Evolutionary conservation across 1,140 invertebrate genomes (phyloP), one percentile per base, ranked within the genome.

Genomic region (Neuroterus valhalla): DNA sequence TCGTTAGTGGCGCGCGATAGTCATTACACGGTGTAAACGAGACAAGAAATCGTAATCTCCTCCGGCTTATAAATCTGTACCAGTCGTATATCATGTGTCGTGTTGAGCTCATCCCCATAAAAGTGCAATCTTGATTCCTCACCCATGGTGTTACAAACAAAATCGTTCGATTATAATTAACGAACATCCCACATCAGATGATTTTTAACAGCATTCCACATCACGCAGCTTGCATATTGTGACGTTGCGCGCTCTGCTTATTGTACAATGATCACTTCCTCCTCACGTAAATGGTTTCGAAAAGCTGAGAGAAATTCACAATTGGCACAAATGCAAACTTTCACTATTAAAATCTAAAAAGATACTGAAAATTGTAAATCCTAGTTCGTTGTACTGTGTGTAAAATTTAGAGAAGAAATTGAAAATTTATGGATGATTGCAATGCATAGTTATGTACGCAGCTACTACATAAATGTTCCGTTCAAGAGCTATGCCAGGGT

Each of bases 201-300:
- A 62, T 62, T 23, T 23, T 62, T 62, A 62, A 62, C 55, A 23
- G 55, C 55, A 62, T 62, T 62, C 31, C 55, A 62, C 55, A 62
- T 62, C 55, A 62, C 55, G 55, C 55, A 62, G 55, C 55, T 62
- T 62, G 55, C 55, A 62, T 62, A 31, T 62, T 62, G 55, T 62
- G 55, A 62, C 55, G 55, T 62, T 62, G 55, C 55, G 55, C 55
- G 55, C 55, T 62, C 55, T 62, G 55, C 55, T 62, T 62, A 62
- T 62, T 62, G 26, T 26, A 62, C 55, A 62, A 62, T 62, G 31
- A 62, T 62, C 55, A 62, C 55, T 62, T 62, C 55, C 55, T 62
- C 55, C 12, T 62, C 55, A 26, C 55, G 31, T 62, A 62, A 62
- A 62, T 62, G 55, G 26, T 62, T 23, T 62, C n/a, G 55, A 31